Base-by-base conservation (phyloP, 2,797 vertebrate genomes). In the Furcifer pardalis region DNA sequence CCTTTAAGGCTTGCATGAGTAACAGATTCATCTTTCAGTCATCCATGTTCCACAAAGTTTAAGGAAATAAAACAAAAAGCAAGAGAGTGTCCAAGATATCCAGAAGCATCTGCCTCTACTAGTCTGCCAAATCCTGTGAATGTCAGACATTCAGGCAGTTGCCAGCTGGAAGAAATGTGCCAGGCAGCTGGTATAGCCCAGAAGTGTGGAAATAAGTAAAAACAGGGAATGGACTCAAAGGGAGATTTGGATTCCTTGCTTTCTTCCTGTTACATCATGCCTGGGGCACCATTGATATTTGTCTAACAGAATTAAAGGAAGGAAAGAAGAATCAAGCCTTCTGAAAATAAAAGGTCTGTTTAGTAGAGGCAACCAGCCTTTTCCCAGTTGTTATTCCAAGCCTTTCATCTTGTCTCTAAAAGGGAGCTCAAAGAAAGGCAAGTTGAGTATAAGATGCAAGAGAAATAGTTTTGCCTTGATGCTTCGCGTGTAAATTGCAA, bases 391-490 rank as follows among this genome's bases (percentile, higher is more conserved):
- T 84, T 89, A 66, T 84, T 60, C 27, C 68, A 5, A 46, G 15
- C 77, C 89, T 87, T 90, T 88, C 71, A 90, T 84, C 78, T 87
- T 63, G 52, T n/a, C 2, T 71, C 65, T 86, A 83, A 90, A 87
- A 0, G 77, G 10, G 79, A 44, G 25, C 27, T 68, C 0, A 0
- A 72, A 86, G 72, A 77, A 77, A 12, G 25, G 65, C 56, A 49
- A 77, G 37, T n/a, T 44, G 86, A 88, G 40, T 71, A 81, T 85
- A 42, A 86, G 60, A 44, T 44, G 7, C 73, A 90, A 91, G 17
- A 73, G 82, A 62, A 92, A 81, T 0, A 40, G 60, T 73, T 92
- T 89, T 84, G 76, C 1, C 74, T 79, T 7, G 60, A 72, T 87
- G 89, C 82, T 49, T 65, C 7, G 74, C 27, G 59, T 71, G 30